Base-by-base conservation (phyloP, 2,888 invertebrate species). In the Agrotis puta region DNA sequence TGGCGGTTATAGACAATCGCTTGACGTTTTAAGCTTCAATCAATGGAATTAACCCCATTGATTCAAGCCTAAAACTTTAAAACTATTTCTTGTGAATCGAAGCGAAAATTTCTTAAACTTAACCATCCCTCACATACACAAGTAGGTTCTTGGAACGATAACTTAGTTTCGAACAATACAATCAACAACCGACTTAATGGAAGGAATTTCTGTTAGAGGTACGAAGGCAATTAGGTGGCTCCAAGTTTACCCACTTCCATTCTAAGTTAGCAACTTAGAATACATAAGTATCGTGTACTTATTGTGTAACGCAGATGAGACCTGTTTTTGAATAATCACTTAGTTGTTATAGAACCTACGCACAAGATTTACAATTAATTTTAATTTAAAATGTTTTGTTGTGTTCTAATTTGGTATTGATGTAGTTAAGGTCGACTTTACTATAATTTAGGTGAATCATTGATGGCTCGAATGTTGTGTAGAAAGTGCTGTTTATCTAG, bases 131-230 rank as follows among this genome's bases (percentile, higher is more conserved):
- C 56, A 68, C 66, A 63, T 47, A 59, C 33, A 48, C 61, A 71
- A 82, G 59, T 50, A 74, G 65, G 50, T 74, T 59, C 47, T 65
- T 59, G 45, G 61, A 70, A 78, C 72, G 64, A 79, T 80, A 81
- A 83, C 64, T 79, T 77, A 80, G 77, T 82, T 84, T 45, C 27
- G 64, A 86, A 85, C 82, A 86, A 82, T 83, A 80, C 84, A 80
- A 84, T 82, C 79, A 81, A 85, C 81, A 70, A 77, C 74, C 27
- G 57, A 70, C 81, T 76, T 84, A 85, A 77, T 86, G 79, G 79
- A 74, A 76, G 81, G 72, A 81, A 81, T 86, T 80, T 82, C 78
- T 76, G 64, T 62, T 53, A 65, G 70, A 86, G 78, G 74, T 83
- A 81, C 74, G 77, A 64, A 65, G 69, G 81, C 84, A 86, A 86